Conservation (phyloP, 2,888 invertebrate species). For the Eupithecia inturbata region DNA sequence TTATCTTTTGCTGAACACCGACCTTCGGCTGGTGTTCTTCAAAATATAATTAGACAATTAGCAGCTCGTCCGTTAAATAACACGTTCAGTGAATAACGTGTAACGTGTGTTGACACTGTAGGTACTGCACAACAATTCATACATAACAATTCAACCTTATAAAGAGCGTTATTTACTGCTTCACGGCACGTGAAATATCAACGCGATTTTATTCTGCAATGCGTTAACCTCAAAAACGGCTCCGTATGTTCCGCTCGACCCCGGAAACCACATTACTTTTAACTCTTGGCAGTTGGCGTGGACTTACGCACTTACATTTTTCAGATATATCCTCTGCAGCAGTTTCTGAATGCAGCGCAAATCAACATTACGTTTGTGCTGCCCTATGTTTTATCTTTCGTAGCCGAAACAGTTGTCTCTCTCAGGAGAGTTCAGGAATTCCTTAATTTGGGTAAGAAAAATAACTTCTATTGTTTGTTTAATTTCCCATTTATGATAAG, state of each 20-base stretch:
- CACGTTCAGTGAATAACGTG: no score
- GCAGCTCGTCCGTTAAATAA: no score
- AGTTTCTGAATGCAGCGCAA: slow-evolving; percentile 75
- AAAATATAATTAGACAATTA: no score
- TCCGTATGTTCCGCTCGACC: slow-evolving; percentile 33
- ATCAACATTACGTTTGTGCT: slow-evolving; percentile 74
- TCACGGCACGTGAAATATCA: slow-evolving; percentile 22
- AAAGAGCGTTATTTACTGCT: slow-evolving; percentile 5
- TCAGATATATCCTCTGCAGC: slow-evolving; percentile 78
- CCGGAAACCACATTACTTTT: slow-evolving; percentile 40
- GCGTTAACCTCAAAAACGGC: slow-evolving; percentile 37
- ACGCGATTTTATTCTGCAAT: slow-evolving; percentile 36
- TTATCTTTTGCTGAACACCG: no score
- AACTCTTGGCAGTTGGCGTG: slow-evolving; percentile 40
- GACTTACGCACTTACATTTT: slow-evolving; percentile 46
- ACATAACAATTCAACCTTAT: neutral
- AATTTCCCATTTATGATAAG: neutral
- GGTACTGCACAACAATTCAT: neutral
- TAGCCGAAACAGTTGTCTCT: slow-evolving; percentile 82
- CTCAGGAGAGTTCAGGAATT: slow-evolving; percentile 72
- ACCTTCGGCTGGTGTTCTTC: no score
- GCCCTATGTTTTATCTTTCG: slow-evolving; percentile 81
- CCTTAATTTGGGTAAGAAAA: slow-evolving; percentile 63
- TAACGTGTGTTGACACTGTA: no score
- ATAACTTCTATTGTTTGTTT: neutral